phyloP scores from a whole-genome alignment of 2,888 invertebrate species.

The Elgonia sp. region DNA sequence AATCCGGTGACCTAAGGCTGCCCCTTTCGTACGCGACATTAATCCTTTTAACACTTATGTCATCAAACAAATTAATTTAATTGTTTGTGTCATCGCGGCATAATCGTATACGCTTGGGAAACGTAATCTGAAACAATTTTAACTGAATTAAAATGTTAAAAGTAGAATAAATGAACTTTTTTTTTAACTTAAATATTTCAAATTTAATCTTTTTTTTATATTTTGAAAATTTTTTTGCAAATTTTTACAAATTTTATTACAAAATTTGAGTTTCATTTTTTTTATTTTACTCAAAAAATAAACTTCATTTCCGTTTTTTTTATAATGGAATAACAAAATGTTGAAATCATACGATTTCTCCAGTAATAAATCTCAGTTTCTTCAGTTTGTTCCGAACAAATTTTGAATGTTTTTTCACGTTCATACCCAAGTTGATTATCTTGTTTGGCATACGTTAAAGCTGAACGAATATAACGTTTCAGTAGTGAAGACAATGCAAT shows the following conservation, averaged over 20 bases:
- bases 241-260: too few relatives aligned
- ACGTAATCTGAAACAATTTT: slow-evolving; percentile 11
- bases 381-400: too few relatives aligned
- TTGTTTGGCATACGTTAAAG: slow-evolving; percentile 11
- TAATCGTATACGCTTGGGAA: slow-evolving; percentile 10
- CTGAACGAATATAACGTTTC: background rate
- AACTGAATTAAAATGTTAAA: background rate
- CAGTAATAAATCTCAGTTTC: too few relatives aligned
- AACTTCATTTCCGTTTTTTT: too few relatives aligned
- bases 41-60: slow-evolving; percentile 41
- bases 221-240: too few relatives aligned
- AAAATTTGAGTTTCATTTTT: too few relatives aligned
- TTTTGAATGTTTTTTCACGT: background rate
- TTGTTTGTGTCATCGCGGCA: slow-evolving; percentile 20
- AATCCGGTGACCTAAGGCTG: background rate
- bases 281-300: too few relatives aligned
- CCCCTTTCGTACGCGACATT: slow-evolving; percentile 10
- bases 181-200: too few relatives aligned
- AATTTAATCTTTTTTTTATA: too few relatives aligned
- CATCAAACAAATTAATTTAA: slow-evolving; percentile 48
- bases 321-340: too few relatives aligned
- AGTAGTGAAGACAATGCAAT: background rate
- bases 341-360: too few relatives aligned
- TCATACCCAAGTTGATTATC: background rate
- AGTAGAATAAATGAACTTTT: background rate